A percentile compares a stretch with the other conserved stretches of the same genome.
phyloP scores from a whole-genome alignment of 1,140 invertebrate genomes.

The Dreissena polymorpha region DNA sequence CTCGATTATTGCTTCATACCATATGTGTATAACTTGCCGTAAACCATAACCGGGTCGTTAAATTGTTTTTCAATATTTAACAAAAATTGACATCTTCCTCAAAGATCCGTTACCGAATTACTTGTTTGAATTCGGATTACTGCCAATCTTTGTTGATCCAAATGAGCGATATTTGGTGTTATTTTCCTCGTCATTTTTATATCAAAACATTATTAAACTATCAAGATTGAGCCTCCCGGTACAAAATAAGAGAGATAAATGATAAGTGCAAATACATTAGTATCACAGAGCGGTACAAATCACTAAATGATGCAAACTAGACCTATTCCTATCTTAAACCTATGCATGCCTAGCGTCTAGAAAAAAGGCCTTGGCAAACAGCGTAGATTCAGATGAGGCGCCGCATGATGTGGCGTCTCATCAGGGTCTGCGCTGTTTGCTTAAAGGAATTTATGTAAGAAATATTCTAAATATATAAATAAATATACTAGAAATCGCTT shows the following conservation, averaged over 20 bases:
- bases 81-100: background rate
- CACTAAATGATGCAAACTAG: background rate
- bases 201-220: conserved; percentile 56
- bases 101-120: background rate
- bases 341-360: too few relatives aligned
- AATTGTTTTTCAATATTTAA: background rate
- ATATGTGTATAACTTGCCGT: background rate
- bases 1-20: background rate
- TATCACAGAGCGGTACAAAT: too few relatives aligned
- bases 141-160: background rate
- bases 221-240: conserved; percentile 31
- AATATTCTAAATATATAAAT: too few relatives aligned
- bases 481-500: too few relatives aligned
- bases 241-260: conserved; percentile 52
- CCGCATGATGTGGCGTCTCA: too few relatives aligned
- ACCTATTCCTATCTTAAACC: too few relatives aligned
- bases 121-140: conserved; percentile 5
- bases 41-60: background rate
- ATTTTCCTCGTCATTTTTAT: conserved; percentile 13
- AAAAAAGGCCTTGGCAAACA: too few relatives aligned
- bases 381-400: too few relatives aligned
- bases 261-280: conserved; percentile 46
- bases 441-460: too few relatives aligned
- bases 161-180: background rate
- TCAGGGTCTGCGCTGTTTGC: too few relatives aligned